A percentile compares a stretch with the other conserved stretches of the same genome.
Conservation (phyloP, 2,888 invertebrate genomes). For the Odontocerum albicorne region DNA sequence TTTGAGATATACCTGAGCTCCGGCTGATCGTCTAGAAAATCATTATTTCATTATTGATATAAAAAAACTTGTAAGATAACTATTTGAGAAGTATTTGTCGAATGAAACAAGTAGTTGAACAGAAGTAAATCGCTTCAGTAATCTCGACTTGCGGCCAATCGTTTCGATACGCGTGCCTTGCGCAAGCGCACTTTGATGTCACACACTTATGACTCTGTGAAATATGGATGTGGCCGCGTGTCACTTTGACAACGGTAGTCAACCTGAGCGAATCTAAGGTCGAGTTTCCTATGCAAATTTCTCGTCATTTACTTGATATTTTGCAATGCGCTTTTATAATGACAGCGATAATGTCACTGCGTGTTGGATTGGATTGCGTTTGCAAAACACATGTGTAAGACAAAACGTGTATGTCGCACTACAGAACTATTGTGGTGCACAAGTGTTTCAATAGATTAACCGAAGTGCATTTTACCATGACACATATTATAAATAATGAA, state of each 20-base stretch:
- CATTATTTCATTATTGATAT: too few relatives aligned
- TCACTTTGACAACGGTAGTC: not conserved
- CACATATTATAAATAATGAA: conserved; percentile 15
- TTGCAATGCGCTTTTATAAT: too few relatives aligned
- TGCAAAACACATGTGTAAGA: conserved; percentile 20
- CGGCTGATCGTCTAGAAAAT: too few relatives aligned
- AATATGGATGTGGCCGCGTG: not conserved
- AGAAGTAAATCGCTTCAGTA: conserved; percentile 15
- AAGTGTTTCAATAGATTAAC: conserved; percentile 25
- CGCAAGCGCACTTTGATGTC: conserved; percentile 16
- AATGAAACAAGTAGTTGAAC: conserved; percentile 9
- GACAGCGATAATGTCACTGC: too few relatives aligned
- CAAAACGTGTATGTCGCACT: conserved; percentile 8
- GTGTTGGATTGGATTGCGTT: too few relatives aligned
- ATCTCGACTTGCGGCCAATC: conserved; percentile 1
- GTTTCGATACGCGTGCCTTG: conserved; percentile 18
- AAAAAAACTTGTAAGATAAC: not conserved
- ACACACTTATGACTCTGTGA: conserved; percentile 1
- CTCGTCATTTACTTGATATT: too few relatives aligned
- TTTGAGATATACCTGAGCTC: too few relatives aligned
- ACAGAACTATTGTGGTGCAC: conserved; percentile 7
- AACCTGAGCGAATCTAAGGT: not conserved
- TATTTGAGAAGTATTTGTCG: not conserved
- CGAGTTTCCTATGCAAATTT: too few relatives aligned
- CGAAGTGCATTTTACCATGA: conserved; percentile 31